These are phyloP conservation scores for Neotragus moschatus DNA, from an alignment of 2,113 vertebrate genomes.

Conservation along the genomic window DNA sequence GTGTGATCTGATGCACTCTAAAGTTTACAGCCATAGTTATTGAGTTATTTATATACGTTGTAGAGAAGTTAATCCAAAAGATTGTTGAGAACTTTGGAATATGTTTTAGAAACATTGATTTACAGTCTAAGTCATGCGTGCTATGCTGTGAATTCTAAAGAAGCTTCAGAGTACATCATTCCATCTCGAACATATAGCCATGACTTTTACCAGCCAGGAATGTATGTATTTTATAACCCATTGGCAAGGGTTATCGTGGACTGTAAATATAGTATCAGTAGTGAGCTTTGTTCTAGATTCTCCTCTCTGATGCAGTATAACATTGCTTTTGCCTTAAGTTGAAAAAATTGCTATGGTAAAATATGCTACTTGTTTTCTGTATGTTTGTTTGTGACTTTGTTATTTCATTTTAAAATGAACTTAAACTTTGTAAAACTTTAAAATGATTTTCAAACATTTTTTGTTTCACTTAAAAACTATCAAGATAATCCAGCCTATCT, in stretches of 20 bases:
- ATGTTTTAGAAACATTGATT: neutral
- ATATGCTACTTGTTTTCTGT: neutral
- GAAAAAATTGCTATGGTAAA: neutral
- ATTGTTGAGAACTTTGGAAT: neutral
- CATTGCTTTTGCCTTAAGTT: neutral
- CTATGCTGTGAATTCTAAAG: neutral
- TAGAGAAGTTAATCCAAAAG: neutral
- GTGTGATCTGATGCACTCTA: neutral
- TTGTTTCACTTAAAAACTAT: neutral
- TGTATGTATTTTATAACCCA: neutral
- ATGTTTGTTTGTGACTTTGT: neutral
- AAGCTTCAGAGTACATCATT: neutral
- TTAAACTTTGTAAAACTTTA: neutral
- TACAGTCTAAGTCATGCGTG: neutral
- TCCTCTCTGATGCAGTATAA: neutral
- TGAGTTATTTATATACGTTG: neutral
- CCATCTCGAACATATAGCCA: neutral
- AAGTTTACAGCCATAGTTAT: neutral
- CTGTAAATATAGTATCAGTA: neutral
- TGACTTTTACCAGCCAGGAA: neutral
- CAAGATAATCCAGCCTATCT: neutral
- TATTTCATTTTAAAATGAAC: constrained; percentile 11
- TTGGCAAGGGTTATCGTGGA: neutral
- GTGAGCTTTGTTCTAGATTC: neutral
- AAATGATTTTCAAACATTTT: neutral